Evolutionary conservation across 2,113 vertebrate species (phyloP).

Genomic region (Nasalis larvatus): DNA sequence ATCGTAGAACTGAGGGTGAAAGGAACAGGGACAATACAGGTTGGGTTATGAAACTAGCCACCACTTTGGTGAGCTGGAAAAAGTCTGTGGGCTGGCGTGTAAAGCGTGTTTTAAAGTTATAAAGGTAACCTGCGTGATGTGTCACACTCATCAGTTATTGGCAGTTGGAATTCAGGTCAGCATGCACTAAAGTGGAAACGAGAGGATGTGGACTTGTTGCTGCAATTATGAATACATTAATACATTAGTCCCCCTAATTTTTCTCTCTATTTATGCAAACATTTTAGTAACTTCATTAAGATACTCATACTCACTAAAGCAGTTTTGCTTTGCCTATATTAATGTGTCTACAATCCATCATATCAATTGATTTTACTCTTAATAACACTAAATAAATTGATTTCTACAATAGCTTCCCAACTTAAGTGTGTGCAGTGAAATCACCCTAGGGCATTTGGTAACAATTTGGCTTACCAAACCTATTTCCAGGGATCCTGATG

Average conservation of each 20-base stretch:
- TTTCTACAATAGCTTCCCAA: background rate
- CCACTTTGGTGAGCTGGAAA: background rate
- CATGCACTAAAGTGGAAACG: background rate
- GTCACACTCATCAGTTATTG: background rate
- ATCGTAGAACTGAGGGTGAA: background rate
- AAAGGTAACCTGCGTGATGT: background rate
- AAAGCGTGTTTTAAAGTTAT: background rate
- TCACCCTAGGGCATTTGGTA: background rate
- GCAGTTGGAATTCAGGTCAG: background rate
- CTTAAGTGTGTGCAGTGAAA: background rate
- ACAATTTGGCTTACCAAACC: background rate
- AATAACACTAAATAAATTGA: background rate
- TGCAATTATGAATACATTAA: background rate
- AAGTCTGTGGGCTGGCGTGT: background rate
- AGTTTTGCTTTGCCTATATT: background rate
- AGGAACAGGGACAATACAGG: background rate
- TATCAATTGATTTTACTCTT: background rate
- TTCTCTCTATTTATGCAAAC: background rate
- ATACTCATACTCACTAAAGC: background rate
- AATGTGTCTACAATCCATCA: background rate
- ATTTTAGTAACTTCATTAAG: background rate
- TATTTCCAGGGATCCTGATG: background rate
- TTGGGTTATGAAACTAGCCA: background rate
- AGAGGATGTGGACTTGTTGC: too few species aligned
- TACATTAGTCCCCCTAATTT: background rate